Evolutionary conservation across 2,797 vertebrate species (phyloP).

Genomic region (Knipowitschia caucasica): DNA sequence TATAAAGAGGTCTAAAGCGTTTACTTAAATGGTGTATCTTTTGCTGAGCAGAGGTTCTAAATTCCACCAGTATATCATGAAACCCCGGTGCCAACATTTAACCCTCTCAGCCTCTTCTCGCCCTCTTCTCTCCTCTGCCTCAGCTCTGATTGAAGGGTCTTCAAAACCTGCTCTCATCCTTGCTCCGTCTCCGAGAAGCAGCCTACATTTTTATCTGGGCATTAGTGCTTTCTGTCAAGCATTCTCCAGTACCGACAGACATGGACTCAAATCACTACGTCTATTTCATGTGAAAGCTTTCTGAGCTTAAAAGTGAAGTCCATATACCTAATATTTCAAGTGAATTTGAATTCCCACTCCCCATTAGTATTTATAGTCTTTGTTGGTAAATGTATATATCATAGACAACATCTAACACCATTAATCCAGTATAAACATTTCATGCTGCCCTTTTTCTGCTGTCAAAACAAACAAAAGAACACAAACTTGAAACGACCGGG

Average conservation of each 20-base stretch:
- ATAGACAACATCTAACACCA: no score
- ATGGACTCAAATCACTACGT: slow-evolving; percentile 12
- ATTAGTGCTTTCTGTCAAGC: slow-evolving; percentile 20
- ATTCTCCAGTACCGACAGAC: slow-evolving; percentile 25
- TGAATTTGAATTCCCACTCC: no score
- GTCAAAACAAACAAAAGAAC: no score
- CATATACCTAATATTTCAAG: no score
- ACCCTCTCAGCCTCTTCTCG: not conserved
- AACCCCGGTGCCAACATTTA: slow-evolving; percentile 18
- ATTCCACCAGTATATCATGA: not conserved
- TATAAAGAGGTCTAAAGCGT: no score
- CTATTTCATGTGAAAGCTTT: not conserved
- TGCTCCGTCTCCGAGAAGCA: slow-evolving; percentile 10
- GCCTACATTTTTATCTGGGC: slow-evolving; percentile 23
- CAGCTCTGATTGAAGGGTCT: slow-evolving; percentile 52
- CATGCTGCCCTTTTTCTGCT: no score
- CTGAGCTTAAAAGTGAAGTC: no score
- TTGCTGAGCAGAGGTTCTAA: not conserved
- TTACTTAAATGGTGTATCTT: not conserved
- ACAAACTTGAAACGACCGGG: no score
- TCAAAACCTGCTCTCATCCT: slow-evolving; percentile 7
- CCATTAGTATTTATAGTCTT: no score
- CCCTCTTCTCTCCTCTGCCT: slow-evolving; percentile 8
- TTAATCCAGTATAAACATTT: no score
- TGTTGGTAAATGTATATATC: no score